A percentile compares a stretch with the other conserved stretches of the same genome.
phyloP scores from a whole-genome alignment of 2,797 vertebrate genomes.

The Clarias laeviceps region DNA sequence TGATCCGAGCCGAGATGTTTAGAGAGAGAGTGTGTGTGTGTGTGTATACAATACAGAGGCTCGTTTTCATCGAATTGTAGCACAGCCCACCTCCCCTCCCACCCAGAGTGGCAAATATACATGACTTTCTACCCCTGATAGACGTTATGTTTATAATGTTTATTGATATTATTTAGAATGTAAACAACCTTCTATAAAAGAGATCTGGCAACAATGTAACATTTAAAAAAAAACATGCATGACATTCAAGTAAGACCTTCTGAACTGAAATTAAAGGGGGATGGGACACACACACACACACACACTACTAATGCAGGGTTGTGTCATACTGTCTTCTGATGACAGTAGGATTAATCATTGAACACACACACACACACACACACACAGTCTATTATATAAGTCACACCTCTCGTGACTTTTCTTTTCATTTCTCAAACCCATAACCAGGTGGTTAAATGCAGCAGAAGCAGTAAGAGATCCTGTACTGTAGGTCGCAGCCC shows the following conservation, averaged over 20 bases:
- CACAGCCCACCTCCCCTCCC: conserved; percentile 16
- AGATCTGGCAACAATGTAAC: too few species aligned
- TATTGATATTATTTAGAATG: too few species aligned
- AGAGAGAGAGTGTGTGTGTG: background rate
- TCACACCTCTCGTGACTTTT: too few species aligned
- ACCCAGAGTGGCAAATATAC: background rate
- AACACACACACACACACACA: background rate
- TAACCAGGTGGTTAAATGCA: background rate
- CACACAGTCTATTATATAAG: background rate
- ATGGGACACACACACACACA: background rate
- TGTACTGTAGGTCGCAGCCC: conserved; percentile 6
- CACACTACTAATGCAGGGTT: background rate
- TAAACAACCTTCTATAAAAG: too few species aligned
- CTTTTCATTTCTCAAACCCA: background rate
- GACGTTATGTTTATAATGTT: too few species aligned
- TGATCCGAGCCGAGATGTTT: background rate
- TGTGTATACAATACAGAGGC: background rate
- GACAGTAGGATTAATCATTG: background rate
- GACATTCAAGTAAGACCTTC: too few species aligned
- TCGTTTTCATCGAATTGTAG: conserved; percentile 12
- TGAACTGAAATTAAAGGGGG: too few species aligned
- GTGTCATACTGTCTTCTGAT: too few species aligned
- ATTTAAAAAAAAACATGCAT: too few species aligned
- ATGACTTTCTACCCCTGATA: background rate
- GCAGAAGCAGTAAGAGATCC: background rate